Evolutionary conservation across 2,113 vertebrate genomes (phyloP).

Genomic region (Sebastes schlegelii): DNA sequence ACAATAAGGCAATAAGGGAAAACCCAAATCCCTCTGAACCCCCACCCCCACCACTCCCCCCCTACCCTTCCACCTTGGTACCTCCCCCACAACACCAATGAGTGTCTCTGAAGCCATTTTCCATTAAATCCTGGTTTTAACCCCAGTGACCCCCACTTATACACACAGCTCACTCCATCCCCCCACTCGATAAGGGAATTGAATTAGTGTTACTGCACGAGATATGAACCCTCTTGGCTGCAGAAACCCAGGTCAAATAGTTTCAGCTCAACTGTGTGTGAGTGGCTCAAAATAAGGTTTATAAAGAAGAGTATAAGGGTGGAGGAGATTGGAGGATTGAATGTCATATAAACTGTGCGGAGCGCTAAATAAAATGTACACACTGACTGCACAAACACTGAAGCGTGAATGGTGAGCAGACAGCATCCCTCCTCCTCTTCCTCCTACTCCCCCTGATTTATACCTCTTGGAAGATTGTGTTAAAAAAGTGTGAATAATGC

Average conservation of each 20-base stretch:
- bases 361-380: constrained; percentile 30
- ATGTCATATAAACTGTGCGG: constrained; percentile 32
- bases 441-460: constrained; percentile 1
- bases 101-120: constrained; percentile 62
- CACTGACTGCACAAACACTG: constrained; percentile 26
- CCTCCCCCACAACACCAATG: constrained; percentile 68
- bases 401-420: constrained; percentile 37
- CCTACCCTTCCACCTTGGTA: constrained; percentile 2
- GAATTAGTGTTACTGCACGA: constrained; percentile 50
- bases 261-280: constrained; percentile 24
- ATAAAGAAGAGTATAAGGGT: neutral
- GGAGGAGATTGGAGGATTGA: neutral
- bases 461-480: constrained; percentile 28
- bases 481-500: constrained; percentile 54
- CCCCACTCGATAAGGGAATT: constrained; percentile 52
- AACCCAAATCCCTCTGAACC: neutral
- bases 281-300: constrained; percentile 14
- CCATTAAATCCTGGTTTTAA: constrained; percentile 73
- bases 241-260: constrained; percentile 23
- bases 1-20: constrained; percentile 36
- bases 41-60: neutral
- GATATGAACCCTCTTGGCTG: constrained; percentile 39
- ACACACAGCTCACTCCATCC: constrained; percentile 45
- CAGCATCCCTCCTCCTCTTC: neutral
- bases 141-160: constrained; percentile 55